These are phyloP conservation scores for Brachionus koreanus DNA, from an alignment of 1,140 invertebrate species.

Conservation along the genomic window DNA sequence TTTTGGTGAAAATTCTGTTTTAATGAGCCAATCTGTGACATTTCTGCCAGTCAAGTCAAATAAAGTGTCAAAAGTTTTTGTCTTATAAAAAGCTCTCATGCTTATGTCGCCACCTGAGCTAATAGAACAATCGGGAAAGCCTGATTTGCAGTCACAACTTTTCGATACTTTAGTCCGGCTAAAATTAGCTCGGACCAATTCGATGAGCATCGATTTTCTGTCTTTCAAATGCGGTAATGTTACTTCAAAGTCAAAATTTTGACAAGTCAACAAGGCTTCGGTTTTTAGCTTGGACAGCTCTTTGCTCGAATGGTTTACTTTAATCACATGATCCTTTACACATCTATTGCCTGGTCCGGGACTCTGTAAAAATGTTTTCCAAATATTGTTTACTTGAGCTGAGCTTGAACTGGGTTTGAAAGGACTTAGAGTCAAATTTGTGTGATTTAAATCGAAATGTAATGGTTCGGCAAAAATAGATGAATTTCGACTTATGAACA, in stretches of 20 bases:
- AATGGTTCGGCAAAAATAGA: neutral
- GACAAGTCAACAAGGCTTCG: neutral
- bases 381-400: neutral
- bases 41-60: constrained; percentile 62
- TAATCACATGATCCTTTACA: constrained; percentile 46
- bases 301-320: constrained; percentile 10
- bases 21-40: constrained; percentile 50
- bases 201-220: neutral
- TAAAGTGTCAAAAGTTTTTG: constrained; percentile 59
- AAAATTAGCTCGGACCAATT: neutral
- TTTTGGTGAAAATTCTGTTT: neutral
- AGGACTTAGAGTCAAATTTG: neutral
- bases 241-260: constrained; percentile 2
- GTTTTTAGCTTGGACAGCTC: neutral
- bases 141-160: constrained; percentile 12
- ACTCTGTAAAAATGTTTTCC: constrained; percentile 50
- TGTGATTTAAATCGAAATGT: neutral
- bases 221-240: neutral
- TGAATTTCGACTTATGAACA: constrained; percentile 28
- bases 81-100: constrained; percentile 28
- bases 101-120: constrained; percentile 37
- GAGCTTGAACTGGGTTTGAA: neutral
- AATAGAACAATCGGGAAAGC: constrained; percentile 20
- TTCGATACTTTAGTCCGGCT: neutral
- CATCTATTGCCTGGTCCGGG: constrained; percentile 48